phyloP scores from a whole-genome alignment of 2,888 invertebrate species.

The Salticus scenicus region DNA sequence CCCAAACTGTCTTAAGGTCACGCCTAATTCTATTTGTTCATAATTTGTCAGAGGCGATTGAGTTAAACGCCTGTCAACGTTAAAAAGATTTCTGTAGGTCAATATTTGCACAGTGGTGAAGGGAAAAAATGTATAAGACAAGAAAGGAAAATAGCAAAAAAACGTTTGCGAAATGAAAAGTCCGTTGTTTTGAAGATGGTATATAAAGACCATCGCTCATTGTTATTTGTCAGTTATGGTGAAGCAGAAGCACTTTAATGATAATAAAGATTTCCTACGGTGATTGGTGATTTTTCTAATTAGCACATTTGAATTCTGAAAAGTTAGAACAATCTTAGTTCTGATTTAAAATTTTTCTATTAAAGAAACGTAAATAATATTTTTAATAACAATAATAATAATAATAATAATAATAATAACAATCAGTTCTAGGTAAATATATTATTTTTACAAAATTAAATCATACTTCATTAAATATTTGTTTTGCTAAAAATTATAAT shows the following conservation, averaged over 20 bases:
- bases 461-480: too few relatives aligned
- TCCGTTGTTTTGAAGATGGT: not conserved
- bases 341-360: too few relatives aligned
- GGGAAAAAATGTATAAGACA: conserved; percentile 14
- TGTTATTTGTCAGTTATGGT: conserved; percentile 63
- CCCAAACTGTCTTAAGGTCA: conserved; percentile 24
- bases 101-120: conserved; percentile 46
- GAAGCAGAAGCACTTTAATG: conserved; percentile 24
- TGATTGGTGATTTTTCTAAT: conserved; percentile 43
- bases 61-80: conserved; percentile 57
- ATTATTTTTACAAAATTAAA: too few relatives aligned
- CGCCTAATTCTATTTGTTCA: conserved; percentile 60
- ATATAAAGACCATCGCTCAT: conserved; percentile 33
- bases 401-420: too few relatives aligned
- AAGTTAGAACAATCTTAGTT: too few relatives aligned
- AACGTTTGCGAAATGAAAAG: not conserved
- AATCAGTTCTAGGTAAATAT: too few relatives aligned
- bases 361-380: too few relatives aligned
- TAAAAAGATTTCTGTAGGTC: conserved; percentile 38
- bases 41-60: conserved; percentile 61
- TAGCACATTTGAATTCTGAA: too few relatives aligned
- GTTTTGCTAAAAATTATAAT: too few relatives aligned
- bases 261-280: conserved; percentile 51
- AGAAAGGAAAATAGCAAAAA: not conserved
- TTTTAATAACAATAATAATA: too few relatives aligned